Percentiles rank a stretch among this genome's conserved stretches.
phyloP scores from a whole-genome alignment of 2,797 vertebrate species.

The Lepus townsendii region DNA sequence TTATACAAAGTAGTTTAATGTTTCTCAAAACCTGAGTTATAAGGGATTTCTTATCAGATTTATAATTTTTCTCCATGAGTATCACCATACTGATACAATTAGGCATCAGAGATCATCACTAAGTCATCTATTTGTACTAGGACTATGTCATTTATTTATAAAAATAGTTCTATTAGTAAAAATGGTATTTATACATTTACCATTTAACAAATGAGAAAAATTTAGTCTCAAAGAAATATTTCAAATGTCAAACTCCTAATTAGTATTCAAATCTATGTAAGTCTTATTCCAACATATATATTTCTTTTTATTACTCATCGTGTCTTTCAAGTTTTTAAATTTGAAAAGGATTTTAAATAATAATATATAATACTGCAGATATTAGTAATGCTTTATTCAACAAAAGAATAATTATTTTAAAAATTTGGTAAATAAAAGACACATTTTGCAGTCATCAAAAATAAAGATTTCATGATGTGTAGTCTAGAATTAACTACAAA shows the following conservation, averaged over 20 bases:
- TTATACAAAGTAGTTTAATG: not conserved
- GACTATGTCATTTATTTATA: too few relatives aligned
- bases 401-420: not conserved
- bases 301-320: not conserved
- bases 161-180: not conserved
- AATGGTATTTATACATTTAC: not conserved
- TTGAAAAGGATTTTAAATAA: not conserved
- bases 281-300: not conserved
- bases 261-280: not conserved
- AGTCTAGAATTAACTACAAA: not conserved
- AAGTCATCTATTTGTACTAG: not conserved
- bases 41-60: not conserved
- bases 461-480: not conserved
- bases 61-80: not conserved
- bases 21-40: not conserved
- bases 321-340: not conserved
- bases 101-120: not conserved
- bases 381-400: not conserved
- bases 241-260: not conserved
- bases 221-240: not conserved
- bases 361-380: not conserved
- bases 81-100: not conserved
- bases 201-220: not conserved
- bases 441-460: not conserved
- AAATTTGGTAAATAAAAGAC: not conserved